Evolutionary conservation across 2,888 invertebrate species (phyloP).

Genomic region (Azorinus chamasolen): DNA sequence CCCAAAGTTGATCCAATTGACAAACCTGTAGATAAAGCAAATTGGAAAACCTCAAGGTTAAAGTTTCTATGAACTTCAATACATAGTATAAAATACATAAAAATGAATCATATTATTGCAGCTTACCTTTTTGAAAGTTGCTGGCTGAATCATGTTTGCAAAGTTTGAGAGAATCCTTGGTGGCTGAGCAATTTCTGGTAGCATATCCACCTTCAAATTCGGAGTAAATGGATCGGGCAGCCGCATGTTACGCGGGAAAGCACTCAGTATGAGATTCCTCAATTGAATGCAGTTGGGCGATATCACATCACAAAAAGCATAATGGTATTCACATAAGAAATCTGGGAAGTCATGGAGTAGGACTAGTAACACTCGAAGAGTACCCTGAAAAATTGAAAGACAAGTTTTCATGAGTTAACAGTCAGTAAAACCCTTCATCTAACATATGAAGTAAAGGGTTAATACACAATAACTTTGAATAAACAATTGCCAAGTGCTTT

Average conservation of each 20-base stretch:
- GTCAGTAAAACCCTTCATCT: too few species aligned
- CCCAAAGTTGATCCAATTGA: too few species aligned
- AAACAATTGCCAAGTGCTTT: too few species aligned
- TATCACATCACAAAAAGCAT: conserved; percentile 99
- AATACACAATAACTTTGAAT: too few species aligned
- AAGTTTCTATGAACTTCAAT: too few species aligned
- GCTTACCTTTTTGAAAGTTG: conserved; percentile 93
- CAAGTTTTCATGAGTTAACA: too few species aligned
- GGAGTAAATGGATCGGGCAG: conserved; percentile 99
- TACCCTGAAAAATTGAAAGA: conserved; percentile 87
- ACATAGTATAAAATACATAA: too few species aligned
- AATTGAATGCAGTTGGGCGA: conserved; percentile 99
- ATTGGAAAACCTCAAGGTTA: too few species aligned
- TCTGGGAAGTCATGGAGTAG: conserved; percentile 99
- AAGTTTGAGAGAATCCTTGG: conserved; percentile 97
- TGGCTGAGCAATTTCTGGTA: conserved; percentile 79
- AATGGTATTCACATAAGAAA: conserved; percentile 99
- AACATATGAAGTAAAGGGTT: too few species aligned
- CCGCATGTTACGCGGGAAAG: conserved; percentile 99
- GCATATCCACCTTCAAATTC: conserved; percentile 91
- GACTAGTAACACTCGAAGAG: conserved; percentile 96
- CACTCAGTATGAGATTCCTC: conserved; percentile 98
- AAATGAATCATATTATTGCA: too few species aligned
- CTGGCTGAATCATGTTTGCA: conserved; percentile 94
- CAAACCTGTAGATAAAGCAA: too few species aligned